A percentile compares a stretch with the other conserved stretches of the same genome.
Evolutionary conservation across 2,797 vertebrate species (phyloP).

Genomic region (Artibeus jamaicensis): DNA sequence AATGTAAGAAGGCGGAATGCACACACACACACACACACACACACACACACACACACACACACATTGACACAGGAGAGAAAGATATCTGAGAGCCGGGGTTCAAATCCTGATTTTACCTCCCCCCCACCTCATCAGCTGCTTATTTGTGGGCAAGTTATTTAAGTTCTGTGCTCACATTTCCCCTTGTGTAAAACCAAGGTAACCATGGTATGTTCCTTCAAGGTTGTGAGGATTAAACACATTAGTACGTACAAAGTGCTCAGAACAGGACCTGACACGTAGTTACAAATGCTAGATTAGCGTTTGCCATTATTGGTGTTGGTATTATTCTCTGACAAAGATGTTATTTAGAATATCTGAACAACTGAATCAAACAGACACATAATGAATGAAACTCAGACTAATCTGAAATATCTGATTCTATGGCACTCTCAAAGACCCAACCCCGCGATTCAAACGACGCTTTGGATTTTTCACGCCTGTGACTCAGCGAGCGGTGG

Average conservation of each 20-base stretch:
- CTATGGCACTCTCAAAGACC: neutral
- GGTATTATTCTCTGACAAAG: neutral
- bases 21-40: neutral
- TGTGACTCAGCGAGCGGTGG: neutral
- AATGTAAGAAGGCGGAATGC: conserved; percentile 14
- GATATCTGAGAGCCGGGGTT: neutral
- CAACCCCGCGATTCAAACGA: neutral
- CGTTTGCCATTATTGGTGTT: neutral
- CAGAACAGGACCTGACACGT: neutral
- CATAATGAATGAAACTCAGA: neutral
- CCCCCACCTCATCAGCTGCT: neutral
- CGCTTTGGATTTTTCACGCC: neutral
- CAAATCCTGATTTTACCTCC: neutral
- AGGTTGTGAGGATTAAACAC: neutral
- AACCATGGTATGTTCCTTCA: neutral
- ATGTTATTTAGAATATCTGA: neutral
- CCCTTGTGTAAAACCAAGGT: neutral
- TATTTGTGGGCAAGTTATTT: neutral
- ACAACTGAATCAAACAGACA: neutral
- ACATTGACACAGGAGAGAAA: neutral
- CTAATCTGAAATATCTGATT: neutral
- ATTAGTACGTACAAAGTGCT: neutral
- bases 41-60: neutral
- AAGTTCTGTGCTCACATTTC: neutral
- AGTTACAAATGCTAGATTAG: neutral